Conservation (phyloP, 2,113 vertebrate genomes). For the Cynocephalus volans region DNA sequence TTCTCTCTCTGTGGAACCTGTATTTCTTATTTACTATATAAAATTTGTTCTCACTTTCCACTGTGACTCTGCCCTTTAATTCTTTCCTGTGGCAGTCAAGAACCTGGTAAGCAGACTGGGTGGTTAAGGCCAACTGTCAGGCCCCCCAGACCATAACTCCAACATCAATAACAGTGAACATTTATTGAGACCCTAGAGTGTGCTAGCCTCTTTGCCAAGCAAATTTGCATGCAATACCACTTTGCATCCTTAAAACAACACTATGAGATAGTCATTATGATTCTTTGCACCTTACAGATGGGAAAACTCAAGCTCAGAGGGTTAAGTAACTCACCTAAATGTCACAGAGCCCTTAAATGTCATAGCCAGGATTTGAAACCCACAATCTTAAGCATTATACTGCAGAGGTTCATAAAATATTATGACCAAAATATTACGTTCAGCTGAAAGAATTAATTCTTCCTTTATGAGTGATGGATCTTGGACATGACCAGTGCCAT, state of each 20-base stretch:
- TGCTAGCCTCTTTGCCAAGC: not conserved
- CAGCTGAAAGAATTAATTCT: not conserved
- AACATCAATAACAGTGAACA: not conserved
- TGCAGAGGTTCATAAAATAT: not conserved
- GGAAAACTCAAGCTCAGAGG: not conserved
- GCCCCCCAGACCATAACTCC: too few species aligned
- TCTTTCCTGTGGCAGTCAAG: too few species aligned
- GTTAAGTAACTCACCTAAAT: not conserved
- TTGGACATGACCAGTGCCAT: too few species aligned
- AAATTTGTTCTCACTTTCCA: too few species aligned
- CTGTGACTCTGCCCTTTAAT: too few species aligned
- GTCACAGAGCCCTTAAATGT: not conserved
- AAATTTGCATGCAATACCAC: not conserved
- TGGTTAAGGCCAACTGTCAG: too few species aligned
- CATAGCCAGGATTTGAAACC: not conserved
- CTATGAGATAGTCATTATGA: not conserved
- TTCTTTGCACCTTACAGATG: not conserved
- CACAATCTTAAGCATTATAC: too few species aligned
- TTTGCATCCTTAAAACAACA: not conserved
- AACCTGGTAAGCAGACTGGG: too few species aligned
- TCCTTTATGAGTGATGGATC: too few species aligned
- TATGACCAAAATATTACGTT: too few species aligned
- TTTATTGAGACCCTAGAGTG: not conserved
- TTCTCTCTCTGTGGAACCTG: too few species aligned
- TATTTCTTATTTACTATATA: too few species aligned